Percentiles rank a stretch among this genome's conserved stretches.
Evolutionary conservation across 2,797 vertebrate genomes (phyloP).

Genomic region (Sebastes minor): DNA sequence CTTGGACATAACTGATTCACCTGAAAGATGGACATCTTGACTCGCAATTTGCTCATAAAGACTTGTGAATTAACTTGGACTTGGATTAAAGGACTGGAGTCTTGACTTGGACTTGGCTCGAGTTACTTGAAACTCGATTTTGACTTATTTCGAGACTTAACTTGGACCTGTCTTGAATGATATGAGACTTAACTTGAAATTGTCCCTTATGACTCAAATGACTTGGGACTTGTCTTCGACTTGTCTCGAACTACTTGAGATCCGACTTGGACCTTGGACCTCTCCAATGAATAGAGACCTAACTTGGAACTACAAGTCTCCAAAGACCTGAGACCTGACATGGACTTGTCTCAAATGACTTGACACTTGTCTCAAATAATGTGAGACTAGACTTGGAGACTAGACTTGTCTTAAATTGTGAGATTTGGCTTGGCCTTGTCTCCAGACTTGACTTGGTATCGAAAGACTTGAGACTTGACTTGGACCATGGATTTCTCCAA

Average conservation of each 20-base stretch:
- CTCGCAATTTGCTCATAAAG: background rate
- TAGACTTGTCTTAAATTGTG: too few relatives aligned
- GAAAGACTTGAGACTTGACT: too few relatives aligned
- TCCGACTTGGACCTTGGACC: accelerated
- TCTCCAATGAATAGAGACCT: background rate
- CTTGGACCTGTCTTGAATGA: background rate
- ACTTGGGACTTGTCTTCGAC: background rate
- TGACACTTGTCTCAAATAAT: background rate
- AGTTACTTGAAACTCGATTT: background rate
- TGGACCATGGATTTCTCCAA: background rate
- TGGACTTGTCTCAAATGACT: background rate
- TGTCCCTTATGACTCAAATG: background rate
- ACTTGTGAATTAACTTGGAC: background rate
- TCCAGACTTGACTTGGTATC: too few relatives aligned
- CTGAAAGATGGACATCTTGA: background rate
- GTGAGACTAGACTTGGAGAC: background rate
- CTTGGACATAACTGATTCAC: background rate
- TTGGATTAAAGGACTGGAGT: accelerated
- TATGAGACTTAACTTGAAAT: background rate
- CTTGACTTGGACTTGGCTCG: background rate
- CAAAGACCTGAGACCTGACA: background rate
- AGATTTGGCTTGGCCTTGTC: too few relatives aligned
- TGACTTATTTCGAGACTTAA: background rate
- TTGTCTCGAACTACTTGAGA: background rate
- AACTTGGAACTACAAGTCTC: too few relatives aligned